Base-by-base conservation (phyloP, 2,113 vertebrate species). In the Cyanocitta stelleri region DNA sequence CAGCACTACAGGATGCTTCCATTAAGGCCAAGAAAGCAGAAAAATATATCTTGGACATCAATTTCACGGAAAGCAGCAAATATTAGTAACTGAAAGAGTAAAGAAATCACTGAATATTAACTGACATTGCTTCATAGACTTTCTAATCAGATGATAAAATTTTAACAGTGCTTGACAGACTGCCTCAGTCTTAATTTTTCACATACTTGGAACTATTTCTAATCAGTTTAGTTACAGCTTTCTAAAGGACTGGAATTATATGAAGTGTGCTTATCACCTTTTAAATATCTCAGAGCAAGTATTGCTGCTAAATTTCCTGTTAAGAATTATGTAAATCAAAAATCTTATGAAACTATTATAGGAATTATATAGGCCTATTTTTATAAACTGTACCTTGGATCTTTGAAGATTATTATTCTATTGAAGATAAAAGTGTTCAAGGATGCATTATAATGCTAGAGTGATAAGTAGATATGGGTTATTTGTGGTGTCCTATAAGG, bases 251-350 rank as follows among this genome's bases (percentile, higher is more conserved):
- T 80, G 4, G 21, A 88, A 67, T 73, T 16, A 49, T 59, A 78
- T 29, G 22, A 68, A 80, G 11, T 16, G 74, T 64, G 54, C 73
- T 87, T 95, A 95, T 80, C 81, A 83, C 7, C 14, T 75, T 59
- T 83, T 27, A 75, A 81, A 54, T 86, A 94, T 96, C 82, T 68
- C 49, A 90, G 35, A 87, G 78, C n/a, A 74, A 89, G 18, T 49
- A 76, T 48, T 86, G 17, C 18, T 84, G 27, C 23, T 75, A 48
- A 44, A 79, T 88, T 96, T 87, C 44, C 56, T 81, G 4, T 15
- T 86, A 52, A 77, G 59, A 90, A 92, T 95, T 93, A 92, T 61
- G 24, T 67, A 93, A 89, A 96, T 93, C 37, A 67, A 87, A 89
- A 89, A 61, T 54, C 18, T 88, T 54, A 61, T 24, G 5, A 64